Evolutionary conservation across 37 sponge, comb jelly and placozoan species (phyloP), one percentile per base, ranked within the genome.

Genomic region (Theonella swinhoei): DNA sequence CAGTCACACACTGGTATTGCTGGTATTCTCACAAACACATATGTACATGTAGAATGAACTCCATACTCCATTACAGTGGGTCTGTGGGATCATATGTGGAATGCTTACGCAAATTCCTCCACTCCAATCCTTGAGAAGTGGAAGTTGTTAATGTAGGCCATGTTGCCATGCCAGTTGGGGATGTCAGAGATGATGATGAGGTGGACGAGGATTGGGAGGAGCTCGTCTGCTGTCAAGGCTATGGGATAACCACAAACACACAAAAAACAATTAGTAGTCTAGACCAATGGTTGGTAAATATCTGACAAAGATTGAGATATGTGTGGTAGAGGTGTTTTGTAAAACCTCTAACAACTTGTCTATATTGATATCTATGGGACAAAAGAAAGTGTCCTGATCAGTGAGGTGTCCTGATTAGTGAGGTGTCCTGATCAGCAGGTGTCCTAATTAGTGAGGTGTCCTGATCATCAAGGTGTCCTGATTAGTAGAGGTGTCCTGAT

Each of bases 111-210:
- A 58, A 87, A 83, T 60, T 92, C 91, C 70, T 89, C 93, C 2
- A 40, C 80, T 42, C 71, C 86, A 30, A 83, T 70, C 11, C 75
- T 63, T 19, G 97, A 91, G 68, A 96, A 88, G 72, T 89, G 88
- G 75, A 98, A 98, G 47, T 91, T 77, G 60, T 81, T 89, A 83
- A 95, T 92, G 76, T 91, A 98, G 26, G 61, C 68, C 19, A 98
- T 42, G 70, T 93, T 98, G 0, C 88, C 95, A n/a, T 65, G 93
- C 99, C 99, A 98, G 75, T 96, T 96, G 32, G 99, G 93, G 30
- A 98, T 94, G 40, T 98, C 96, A 29, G 89, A 90, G 19, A 81
- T 81, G 73, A 98, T 77, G 54, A 96, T 79, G 23, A 98, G 87
- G 64, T 86, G 90, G 32, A 92, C 85, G 4, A 96, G 91, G 3